phyloP scores from a whole-genome alignment of 2,797 vertebrate species.

The Prionace glauca region DNA sequence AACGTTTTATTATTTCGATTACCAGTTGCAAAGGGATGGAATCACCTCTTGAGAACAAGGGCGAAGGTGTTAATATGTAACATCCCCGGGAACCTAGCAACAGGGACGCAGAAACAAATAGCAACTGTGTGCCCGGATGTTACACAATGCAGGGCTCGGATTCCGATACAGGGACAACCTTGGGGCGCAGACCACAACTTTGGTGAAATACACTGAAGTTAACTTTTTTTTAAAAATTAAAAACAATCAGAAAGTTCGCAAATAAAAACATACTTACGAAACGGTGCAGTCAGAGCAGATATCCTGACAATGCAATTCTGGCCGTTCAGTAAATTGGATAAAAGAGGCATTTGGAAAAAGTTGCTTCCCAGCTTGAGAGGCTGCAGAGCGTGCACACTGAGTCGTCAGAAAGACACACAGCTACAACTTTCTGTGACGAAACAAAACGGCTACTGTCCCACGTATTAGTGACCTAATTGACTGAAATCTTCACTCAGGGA shows the following conservation, averaged over 20 bases:
- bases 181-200: not conserved
- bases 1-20: not conserved
- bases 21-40: not conserved
- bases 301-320: not conserved
- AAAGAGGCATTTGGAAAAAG: not conserved
- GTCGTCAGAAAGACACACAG: not conserved
- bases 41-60: not conserved
- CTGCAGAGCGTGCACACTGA: not conserved
- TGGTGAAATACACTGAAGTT: not conserved
- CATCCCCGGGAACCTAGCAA: not conserved
- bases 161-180: not conserved
- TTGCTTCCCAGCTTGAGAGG: not conserved
- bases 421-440: not conserved
- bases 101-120: not conserved
- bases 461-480: not conserved
- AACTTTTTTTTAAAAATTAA: not conserved
- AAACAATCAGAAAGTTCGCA: not conserved
- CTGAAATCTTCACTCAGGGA: not conserved
- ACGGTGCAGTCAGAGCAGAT: not conserved
- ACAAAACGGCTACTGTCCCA: not conserved
- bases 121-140: constrained; percentile 20
- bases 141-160: not conserved
- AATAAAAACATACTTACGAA: not conserved
- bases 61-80: not conserved
- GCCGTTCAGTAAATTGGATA: not conserved